Base-by-base conservation (phyloP, 92 coral and sea anemone species). In the Parazoanthus swiftii region DNA sequence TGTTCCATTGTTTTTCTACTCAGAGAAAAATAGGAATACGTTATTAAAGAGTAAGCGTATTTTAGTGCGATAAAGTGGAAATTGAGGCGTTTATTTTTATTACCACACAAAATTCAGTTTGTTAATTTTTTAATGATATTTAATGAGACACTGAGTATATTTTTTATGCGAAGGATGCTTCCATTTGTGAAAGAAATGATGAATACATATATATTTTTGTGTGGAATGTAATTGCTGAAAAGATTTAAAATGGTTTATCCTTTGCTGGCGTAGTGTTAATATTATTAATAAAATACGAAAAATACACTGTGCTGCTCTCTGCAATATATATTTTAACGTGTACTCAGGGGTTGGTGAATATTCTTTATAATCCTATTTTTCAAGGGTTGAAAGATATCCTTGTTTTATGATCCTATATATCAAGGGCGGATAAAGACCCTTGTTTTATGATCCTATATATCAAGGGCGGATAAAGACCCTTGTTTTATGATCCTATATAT, bases 171-270 rank as follows among this genome's bases (percentile, higher is more conserved):
- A 81, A 81, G 25, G 74, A 33, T 81, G 15, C 18, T 39, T 36
- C 85, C 42, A 63, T 63, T 81, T 58, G 71, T 59, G 67, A 15
- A 81, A 23, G 85, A 59, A 59, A 81, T 81, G 33, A 38, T 29
- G 82, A 79, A 79, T 79, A 81, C 16, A 81, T 56, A 81, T 81
- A 76, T 42, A 74, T 63, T 81, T 81, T 54, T 54, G 20, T 63
- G 65, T 33, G 74, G 68, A 81, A 46, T 63, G 71, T 63, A 81
- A 37, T 23, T 14, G 74, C 51, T 81, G 83, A 54, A 16, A 20
- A 80, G 21, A 37, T 21, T n/a, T 44, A 76, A 25, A 23, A 43
- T 77, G 81, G 54, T 38, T 38, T 37, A 36, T 81, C 72, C 59
- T 81, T 81, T 63, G 85, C 74, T 35, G n/a, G 26, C 14, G n/a